Evolutionary conservation across 2,888 invertebrate genomes (phyloP), one percentile per base, ranked within the genome.

Genomic region (Boloria euphrosyne): DNA sequence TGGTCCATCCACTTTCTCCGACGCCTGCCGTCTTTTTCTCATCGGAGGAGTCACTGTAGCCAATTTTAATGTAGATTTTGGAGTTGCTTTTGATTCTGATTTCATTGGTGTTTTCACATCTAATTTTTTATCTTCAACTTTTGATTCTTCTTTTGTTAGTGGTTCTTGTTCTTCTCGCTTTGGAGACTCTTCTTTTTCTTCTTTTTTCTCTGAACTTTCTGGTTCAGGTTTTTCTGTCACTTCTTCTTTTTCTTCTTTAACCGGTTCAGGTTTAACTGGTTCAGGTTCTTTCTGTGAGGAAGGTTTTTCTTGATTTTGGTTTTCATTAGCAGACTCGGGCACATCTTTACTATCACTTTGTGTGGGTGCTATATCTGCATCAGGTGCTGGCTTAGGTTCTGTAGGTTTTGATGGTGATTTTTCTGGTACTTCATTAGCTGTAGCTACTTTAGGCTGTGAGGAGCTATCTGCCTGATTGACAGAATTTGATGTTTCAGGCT

Each of bases 31-130:
- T 74, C 94, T 84, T 77, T 93, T 93, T 65, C 91, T 88, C 73
- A 93, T 89, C 18, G 93, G 92, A 1, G 93, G 93, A 17, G 93
- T 93, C 44, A 93, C 93, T 7, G 94, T 93, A 0, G 93, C 93
- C 76, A 93, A 75, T 75, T 93, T 93, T 75, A 93, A 75, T 4
- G 93, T 93, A 1, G 93, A 89, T 71, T 90, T 93, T 1, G 93
- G 89, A 70, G 84, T 83, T 22, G 78, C 76, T 71, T 90, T 92
- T 4, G 78, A 69, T 73, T 84, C 85, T 18, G 78, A 61, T 67
- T 89, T 90, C 64, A 77, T 74, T 17, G 78, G 76, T 53, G 73
- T 70, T 65, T 86, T 86, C 2, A 69, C 60, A 57, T 87, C 88
- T 22, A 74, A 60, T 71, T 78, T 80, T 51, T 78, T 77, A 61